phyloP scores from a whole-genome alignment of 2,888 invertebrate genomes.

The Myopa tessellatipennis region DNA sequence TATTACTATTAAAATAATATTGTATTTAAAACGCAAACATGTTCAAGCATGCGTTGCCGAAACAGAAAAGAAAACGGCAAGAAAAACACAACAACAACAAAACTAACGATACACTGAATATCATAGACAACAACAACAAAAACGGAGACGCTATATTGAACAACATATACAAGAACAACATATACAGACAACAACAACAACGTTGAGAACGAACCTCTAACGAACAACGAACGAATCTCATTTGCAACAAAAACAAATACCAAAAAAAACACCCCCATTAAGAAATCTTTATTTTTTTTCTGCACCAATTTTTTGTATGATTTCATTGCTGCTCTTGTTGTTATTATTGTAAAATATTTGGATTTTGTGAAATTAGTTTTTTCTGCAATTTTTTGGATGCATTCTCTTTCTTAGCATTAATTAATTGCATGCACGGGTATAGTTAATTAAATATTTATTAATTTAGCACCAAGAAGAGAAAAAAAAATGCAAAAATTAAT shows the following conservation, averaged over 20 bases:
- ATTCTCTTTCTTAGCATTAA: background rate
- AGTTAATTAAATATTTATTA: background rate
- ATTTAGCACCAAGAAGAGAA: no score
- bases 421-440: background rate
- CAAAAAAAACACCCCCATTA: background rate
- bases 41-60: background rate
- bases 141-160: background rate
- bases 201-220: background rate
- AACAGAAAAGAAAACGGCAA: background rate
- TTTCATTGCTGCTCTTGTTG: background rate
- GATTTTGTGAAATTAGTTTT: background rate
- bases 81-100: constrained; percentile 3
- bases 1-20: background rate
- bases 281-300: background rate
- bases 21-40: constrained; percentile 2
- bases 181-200: constrained; percentile 2
- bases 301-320: no score
- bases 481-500: no score
- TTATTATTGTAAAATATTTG: background rate
- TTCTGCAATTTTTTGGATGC: background rate
- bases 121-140: background rate
- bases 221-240: background rate
- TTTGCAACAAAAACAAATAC: background rate
- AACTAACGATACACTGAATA: background rate
- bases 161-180: background rate